Evolutionary conservation across 1,140 invertebrate species (phyloP), one percentile per base, ranked within the genome.

Genomic region (Cydia fagiglandana): DNA sequence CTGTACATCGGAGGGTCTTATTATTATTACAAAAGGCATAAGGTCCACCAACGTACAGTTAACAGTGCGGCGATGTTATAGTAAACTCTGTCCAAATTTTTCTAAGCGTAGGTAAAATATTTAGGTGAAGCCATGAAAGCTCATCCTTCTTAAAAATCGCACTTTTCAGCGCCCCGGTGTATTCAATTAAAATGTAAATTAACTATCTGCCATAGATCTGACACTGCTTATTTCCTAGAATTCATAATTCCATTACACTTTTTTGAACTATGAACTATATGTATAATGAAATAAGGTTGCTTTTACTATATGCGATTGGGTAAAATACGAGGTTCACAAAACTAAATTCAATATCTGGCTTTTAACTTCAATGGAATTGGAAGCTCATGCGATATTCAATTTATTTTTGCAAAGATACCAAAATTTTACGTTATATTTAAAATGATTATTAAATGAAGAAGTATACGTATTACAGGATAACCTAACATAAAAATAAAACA

Each of bases 151-250:
- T 50, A 28, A 70, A 79, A 66, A 73, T 45, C 20, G 20, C 70
- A 45, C 20, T 47, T 73, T 41, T 24, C 34, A 47, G 20, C 70
- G 41, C 34, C 70, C 56, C 9, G 64, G 17, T 75, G 75, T 75
- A 75, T 75, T 78, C 77, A 78, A 80, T 80, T 76, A 77, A 80
- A 80, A 78, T 80, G 75, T 61, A 78, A 78, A 80, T 80, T 80
- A 75, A 78, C 66, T 70, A 70, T 70, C 68, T 76, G 73, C 53
- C 73, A 73, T 77, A 74, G 70, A 75, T 73, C 76, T 64, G 50
- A 70, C 53, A 75, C 56, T 78, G 74, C 70, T 74, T 47, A 74
- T 56, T 73, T 76, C 68, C 66, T 64, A 68, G 61, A 56, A 66
- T 74, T 50, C 47, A 70, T 17, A 41, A 28, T 74, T 64, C 66